Percentiles rank a stretch among this genome's conserved stretches.
Conservation (phyloP, 2,888 invertebrate species). For the Hydroisotoma schaefferi region DNA sequence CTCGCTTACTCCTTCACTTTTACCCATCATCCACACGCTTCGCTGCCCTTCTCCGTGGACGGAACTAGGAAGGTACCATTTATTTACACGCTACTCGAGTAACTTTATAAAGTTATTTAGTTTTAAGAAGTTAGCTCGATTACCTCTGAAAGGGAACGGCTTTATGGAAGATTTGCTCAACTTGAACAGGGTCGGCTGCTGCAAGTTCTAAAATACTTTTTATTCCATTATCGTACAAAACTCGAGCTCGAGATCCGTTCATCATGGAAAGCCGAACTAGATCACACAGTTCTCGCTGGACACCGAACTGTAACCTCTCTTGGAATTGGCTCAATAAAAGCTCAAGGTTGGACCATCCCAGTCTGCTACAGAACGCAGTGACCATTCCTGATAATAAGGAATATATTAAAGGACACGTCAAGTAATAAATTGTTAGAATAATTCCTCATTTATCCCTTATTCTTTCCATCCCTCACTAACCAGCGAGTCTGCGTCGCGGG, state of each 20-base stretch:
- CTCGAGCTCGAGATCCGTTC: conserved; percentile 78
- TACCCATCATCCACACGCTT: conserved; percentile 38
- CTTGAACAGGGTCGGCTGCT: conserved; percentile 62
- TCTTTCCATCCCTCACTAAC: too few relatives aligned
- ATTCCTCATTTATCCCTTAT: too few relatives aligned
- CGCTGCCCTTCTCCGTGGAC: conserved; percentile 29
- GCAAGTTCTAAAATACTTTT: conserved; percentile 76
- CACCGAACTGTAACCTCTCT: conserved; percentile 88
- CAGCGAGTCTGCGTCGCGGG: neutral
- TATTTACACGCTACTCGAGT: too few relatives aligned
- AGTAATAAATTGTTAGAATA: too few relatives aligned
- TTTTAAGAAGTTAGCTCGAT: neutral
- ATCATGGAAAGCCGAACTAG: conserved; percentile 78
- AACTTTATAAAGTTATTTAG: too few relatives aligned
- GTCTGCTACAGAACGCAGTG: conserved; percentile 85
- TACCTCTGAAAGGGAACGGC: conserved; percentile 78
- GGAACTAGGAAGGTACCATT: too few relatives aligned
- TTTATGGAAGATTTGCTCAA: conserved; percentile 74
- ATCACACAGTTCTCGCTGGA: conserved; percentile 86
- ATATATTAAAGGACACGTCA: neutral
- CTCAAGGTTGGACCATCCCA: conserved; percentile 90
- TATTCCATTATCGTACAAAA: conserved; percentile 75
- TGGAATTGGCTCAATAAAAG: conserved; percentile 88
- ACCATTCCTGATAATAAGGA: conserved; percentile 73
- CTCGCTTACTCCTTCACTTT: conserved; percentile 70